These are phyloP conservation scores for Acipenser oxyrinchus DNA, from an alignment of 2,797 vertebrate species.

Conservation along the genomic window DNA sequence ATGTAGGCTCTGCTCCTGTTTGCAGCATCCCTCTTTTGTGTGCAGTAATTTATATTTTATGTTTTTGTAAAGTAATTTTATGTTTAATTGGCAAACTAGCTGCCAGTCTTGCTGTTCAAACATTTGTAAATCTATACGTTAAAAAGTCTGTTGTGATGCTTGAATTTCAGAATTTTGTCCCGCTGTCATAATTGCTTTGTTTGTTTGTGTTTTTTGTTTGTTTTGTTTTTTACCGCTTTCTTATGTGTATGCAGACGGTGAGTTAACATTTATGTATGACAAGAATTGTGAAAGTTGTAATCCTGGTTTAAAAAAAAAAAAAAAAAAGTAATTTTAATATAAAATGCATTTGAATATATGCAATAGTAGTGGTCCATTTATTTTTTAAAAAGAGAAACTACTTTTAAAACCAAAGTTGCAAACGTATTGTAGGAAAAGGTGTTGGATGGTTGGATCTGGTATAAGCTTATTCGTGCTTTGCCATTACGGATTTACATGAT, in stretches of 20 bases:
- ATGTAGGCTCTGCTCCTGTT: not conserved
- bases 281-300: slow-evolving; percentile 60
- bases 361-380: no score
- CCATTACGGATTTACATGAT: slow-evolving; percentile 6
- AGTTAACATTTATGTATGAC: slow-evolving; percentile 75
- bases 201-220: slow-evolving; percentile 71
- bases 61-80: slow-evolving; percentile 29
- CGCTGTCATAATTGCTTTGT: slow-evolving; percentile 73
- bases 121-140: slow-evolving; percentile 26
- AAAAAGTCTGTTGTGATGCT: slow-evolving; percentile 1
- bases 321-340: slow-evolving; percentile 16
- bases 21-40: slow-evolving; percentile 23
- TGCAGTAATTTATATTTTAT: slow-evolving; percentile 48
- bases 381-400: no score
- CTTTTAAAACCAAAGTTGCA: no score
- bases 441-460: not conserved
- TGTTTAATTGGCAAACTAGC: slow-evolving; percentile 17
- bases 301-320: slow-evolving; percentile 63
- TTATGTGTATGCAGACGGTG: slow-evolving; percentile 99
- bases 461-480: not conserved
- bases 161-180: slow-evolving; percentile 44
- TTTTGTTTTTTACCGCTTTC: slow-evolving; percentile 85
- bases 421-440: no score
- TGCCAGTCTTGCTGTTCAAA: slow-evolving; percentile 15
- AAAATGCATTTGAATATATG: no score